Conservation (phyloP, 2,113 vertebrate genomes). For the Gobio gobio region DNA sequence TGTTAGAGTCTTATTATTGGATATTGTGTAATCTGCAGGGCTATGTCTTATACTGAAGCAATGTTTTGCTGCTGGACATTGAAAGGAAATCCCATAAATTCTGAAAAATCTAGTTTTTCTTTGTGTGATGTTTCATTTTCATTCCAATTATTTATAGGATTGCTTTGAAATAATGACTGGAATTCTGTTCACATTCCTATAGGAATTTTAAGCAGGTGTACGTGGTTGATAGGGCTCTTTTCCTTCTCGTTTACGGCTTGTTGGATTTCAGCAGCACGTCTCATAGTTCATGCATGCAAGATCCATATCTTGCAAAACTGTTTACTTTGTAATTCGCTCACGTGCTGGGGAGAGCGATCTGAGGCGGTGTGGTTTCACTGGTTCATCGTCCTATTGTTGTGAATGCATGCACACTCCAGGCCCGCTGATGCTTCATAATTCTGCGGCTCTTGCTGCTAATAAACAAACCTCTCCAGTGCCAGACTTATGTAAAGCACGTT, state of each 20-base stretch:
- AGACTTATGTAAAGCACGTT: constrained; percentile 30
- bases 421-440: constrained; percentile 30
- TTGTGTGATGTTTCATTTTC: not conserved
- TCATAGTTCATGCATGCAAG: constrained; percentile 9
- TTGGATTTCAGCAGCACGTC: not conserved
- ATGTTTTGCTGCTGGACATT: not conserved
- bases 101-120: not conserved
- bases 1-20: not conserved
- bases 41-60: not conserved
- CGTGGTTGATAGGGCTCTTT: not conserved
- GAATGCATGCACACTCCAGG: constrained; percentile 11
- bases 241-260: not conserved
- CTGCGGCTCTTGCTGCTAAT: constrained; percentile 18
- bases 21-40: not conserved
- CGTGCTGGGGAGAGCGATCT: constrained; percentile 26
- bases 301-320: constrained; percentile 39
- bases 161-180: not conserved
- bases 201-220: not conserved
- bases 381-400: constrained; percentile 17
- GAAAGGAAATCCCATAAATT: not conserved
- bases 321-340: constrained; percentile 40
- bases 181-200: not conserved
- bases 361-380: not conserved
- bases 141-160: not conserved
- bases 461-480: constrained; percentile 30